phyloP scores from a whole-genome alignment of 2,113 vertebrate genomes.

The Nothocercus nigrocapillus region DNA sequence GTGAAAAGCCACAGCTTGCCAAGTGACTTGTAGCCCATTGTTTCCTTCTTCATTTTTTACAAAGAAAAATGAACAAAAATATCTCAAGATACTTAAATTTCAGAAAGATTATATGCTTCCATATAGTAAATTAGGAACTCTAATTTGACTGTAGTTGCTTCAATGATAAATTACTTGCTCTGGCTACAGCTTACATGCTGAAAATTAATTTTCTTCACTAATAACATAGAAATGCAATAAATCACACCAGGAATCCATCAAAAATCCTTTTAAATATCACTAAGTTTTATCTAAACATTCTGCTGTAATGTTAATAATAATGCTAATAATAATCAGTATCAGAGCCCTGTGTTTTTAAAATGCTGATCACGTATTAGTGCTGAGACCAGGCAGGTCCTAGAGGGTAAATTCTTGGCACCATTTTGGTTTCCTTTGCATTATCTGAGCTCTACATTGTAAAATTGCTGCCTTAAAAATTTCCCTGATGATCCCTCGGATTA shows the following conservation, averaged over 20 bases:
- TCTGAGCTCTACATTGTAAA: not conserved
- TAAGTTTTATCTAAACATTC: not conserved
- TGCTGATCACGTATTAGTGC: not conserved
- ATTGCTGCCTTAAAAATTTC: not conserved
- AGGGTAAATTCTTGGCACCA: accelerated
- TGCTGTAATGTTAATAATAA: not conserved
- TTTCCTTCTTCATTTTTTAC: not conserved
- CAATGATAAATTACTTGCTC: slow-evolving; percentile 5
- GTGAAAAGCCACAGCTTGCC: not conserved
- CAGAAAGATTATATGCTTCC: not conserved
- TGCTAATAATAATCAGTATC: not conserved
- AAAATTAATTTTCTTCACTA: slow-evolving; percentile 2
- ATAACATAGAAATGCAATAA: slow-evolving; percentile 7
- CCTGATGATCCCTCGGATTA: accelerated
- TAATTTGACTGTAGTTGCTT: not conserved
- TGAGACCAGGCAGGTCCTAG: not conserved
- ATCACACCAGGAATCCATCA: not conserved
- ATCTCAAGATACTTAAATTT: not conserved
- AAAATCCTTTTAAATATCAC: not conserved
- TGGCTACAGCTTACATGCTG: not conserved
- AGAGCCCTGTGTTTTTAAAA: not conserved
- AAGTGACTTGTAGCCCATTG: not conserved
- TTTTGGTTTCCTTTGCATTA: not conserved
- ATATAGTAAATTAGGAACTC: not conserved
- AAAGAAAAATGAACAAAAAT: not conserved